Base-by-base conservation (phyloP, 2,888 invertebrate species). In the Polymixis flavicincta region DNA sequence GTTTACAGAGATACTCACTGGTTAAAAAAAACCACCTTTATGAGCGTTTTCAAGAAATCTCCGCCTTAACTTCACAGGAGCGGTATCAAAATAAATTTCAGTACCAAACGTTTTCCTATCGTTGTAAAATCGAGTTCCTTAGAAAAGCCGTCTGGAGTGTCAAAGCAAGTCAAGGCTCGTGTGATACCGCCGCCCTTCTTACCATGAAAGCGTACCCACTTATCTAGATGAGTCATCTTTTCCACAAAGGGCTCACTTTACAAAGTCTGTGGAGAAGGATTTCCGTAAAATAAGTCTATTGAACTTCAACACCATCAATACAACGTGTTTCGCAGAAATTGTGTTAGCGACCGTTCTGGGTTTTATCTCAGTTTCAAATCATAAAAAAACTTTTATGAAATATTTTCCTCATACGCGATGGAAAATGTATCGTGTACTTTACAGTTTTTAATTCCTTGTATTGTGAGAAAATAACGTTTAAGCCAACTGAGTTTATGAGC, bases 221-320 rank as follows among this genome's bases (percentile, higher is more conserved):
- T 96, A 96, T 95, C 96, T 96, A 94, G 95, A 96, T 95, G 95
- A 96, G 92, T 93, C 92, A 95, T 96, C 95, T 93, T 85, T 83
- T 84, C 83, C 86, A 92, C 93, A 93, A 93, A 94, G 90, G 86
- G 77, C 80, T 86, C 85, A 85, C 90, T 91, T 90, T 92, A 88
- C 89, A 88, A 88, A 88, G 89, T 87, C 88, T 87, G 87, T 79
- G 81, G 83, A 80, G 91, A 92, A 93, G 92, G 90, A 89, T 89
- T 90, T 91, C 88, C 90, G 87, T 86, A 89, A 89, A 90, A 90
- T 88, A 87, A 80, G 80, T 83, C 87, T 89, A 92, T 93, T 92
- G 92, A 92, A 90, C 89, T 84, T 79, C 69, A 72, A 48, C 60
- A 61, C 65, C 73, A 71, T 85, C 85, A 87, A 87, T 88, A 83